Conservation (phyloP, 2,113 vertebrate species). For the Ceyx margarethae region DNA sequence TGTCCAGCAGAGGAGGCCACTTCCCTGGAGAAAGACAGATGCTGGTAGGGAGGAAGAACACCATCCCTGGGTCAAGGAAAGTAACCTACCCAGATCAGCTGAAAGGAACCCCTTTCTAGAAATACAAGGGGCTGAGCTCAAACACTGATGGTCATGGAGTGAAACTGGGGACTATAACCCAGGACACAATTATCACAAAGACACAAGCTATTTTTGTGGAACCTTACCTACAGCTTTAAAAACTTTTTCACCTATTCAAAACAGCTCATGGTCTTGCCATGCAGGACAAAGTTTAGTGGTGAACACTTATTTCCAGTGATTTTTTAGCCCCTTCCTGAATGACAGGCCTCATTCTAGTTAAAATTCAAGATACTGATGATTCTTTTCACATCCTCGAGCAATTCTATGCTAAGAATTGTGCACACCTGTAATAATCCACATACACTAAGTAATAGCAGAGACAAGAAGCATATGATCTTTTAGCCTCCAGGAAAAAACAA, state of each 20-base stretch:
- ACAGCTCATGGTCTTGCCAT: not conserved
- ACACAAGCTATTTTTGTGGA: not conserved
- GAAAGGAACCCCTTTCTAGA: not conserved
- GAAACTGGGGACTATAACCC: not conserved
- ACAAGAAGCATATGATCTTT: not conserved
- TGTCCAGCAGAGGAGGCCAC: conserved; percentile 20
- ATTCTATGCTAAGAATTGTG: not conserved
- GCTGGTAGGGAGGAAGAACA: not conserved
- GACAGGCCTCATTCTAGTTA: not conserved
- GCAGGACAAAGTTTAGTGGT: not conserved
- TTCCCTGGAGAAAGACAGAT: not conserved
- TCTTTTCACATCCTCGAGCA: not conserved
- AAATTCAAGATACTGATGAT: not conserved
- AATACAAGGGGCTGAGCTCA: not conserved
- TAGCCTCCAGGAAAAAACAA: not conserved
- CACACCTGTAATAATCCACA: not conserved
- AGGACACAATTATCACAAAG: not conserved
- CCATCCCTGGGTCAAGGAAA: not conserved
- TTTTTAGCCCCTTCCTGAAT: not conserved
- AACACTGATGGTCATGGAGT: not conserved
- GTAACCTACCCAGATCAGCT: not conserved
- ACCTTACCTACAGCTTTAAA: not conserved
- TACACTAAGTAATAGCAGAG: not conserved
- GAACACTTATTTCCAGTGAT: not conserved
- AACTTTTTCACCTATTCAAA: not conserved